These are phyloP conservation scores for Trichopria drosophilae DNA, from an alignment of 2,888 invertebrate genomes.

Conservation along the genomic window DNA sequence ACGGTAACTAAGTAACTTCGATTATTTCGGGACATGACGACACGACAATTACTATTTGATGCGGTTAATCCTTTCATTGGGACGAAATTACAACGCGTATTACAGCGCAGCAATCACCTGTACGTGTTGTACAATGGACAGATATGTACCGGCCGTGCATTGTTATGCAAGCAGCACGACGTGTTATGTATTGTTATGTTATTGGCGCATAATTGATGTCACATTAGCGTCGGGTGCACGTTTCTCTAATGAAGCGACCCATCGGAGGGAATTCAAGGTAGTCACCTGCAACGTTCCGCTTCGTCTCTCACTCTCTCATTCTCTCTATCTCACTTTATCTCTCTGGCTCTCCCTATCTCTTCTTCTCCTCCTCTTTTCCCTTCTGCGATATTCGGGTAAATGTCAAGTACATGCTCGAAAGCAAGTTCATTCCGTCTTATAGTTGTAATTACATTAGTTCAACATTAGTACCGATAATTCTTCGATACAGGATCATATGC, in stretches of 20 bases:
- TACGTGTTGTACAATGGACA: slow-evolving; percentile 45
- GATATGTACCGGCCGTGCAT: slow-evolving; percentile 46
- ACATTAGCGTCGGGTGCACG: slow-evolving; percentile 50
- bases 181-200: slow-evolving; percentile 56
- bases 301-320: too few relatives aligned
- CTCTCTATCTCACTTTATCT: too few relatives aligned
- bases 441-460: too few relatives aligned
- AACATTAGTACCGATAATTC: too few relatives aligned
- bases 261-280: slow-evolving; percentile 38
- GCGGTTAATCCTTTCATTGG: slow-evolving; percentile 32
- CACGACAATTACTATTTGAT: slow-evolving; percentile 12
- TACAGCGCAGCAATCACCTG: slow-evolving; percentile 47
- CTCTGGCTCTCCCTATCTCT: too few relatives aligned
- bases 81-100: slow-evolving; percentile 49
- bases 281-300: slow-evolving; percentile 23
- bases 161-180: slow-evolving; percentile 55
- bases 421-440: too few relatives aligned
- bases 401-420: too few relatives aligned
- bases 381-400: too few relatives aligned
- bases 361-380: too few relatives aligned
- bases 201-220: slow-evolving; percentile 56
- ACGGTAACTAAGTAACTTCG: too few relatives aligned
- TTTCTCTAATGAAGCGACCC: slow-evolving; percentile 51
- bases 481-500: too few relatives aligned
- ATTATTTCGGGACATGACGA: too few relatives aligned